Base-by-base conservation (phyloP, 2,888 invertebrate species). In the Polyommatus iphigenia region DNA sequence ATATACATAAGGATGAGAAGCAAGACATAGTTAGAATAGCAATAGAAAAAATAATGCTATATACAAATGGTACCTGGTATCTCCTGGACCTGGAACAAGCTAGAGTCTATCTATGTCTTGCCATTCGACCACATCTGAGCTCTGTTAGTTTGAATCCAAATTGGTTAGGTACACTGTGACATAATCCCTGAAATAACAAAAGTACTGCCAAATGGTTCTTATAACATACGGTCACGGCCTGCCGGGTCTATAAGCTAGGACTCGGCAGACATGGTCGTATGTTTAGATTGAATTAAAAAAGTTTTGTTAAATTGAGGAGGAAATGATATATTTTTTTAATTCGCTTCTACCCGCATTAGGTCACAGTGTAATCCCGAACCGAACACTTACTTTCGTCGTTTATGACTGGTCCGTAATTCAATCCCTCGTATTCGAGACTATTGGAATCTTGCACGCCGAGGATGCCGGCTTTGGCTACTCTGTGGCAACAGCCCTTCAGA, bases 401-500 rank as follows among this genome's bases (percentile, higher is more conserved):
- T 85, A 95, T 95, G 82, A 97, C 96, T 20, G 97, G 97, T 86
- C 97, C 97, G 86, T 95, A 97, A 89, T 95, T 95, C 84, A 95
- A 94, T 86, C 95, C 94, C 87, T 96, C 96, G 81, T 95, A 94
- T 85, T 96, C 96, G 85, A 95, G 90, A 86, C 95, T 95, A 89
- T 95, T 94, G 79, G 95, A 95, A 83, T 96, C 96, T 85, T 94
- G 95, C 79, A 96, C 95, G 82, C 96, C 96, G 78, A 96, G 92
- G 10, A 93, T 85, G 79, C 96, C 96, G 80, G 96, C 95, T 87
- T 96, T 96, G 18, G 96, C 96, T 79, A 95, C 95, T 90, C 97
- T 96, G 88, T 97, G 97, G 91, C 98, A 98, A 95, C 98, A 98
- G 82, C 98, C 98, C 88, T 96, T 97, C 83, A 98, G 95, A 82